Base-by-base conservation (phyloP, 35 echinoderm and acorn worm genomes). In the Apostichopus japonicus region DNA sequence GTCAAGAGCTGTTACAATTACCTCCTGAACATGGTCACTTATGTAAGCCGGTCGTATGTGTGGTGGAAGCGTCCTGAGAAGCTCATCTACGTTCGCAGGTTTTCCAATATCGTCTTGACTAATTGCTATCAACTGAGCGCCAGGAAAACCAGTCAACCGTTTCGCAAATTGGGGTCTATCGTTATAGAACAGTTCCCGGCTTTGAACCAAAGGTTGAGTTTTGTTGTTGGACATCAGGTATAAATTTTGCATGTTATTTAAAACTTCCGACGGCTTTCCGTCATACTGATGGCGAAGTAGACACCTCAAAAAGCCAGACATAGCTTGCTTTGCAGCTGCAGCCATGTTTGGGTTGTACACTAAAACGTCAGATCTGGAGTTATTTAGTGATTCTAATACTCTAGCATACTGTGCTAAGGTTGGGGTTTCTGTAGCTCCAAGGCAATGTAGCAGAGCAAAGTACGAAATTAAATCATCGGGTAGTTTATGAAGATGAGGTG, bases 351-450 rank as follows among this genome's bases (percentile, higher is more conserved):
- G 90, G 10, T 91, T 59, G 16, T 17, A 58, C 14, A 53, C 24
- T 4, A 56, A 8, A 8, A 55, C 72, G n/a, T 91, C 21, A 56
- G 4, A 13, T 6, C 16, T 25, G 24, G 33, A 52, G 6, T 23
- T 11, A n/a, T 55, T 77, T 10, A 91, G 9, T 55, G 52, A 10
- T 24, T 59, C 54, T 53, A 91, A 58, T 56, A 91, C 73, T n/a
- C 0, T 24, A 21, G 76, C 90, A 78, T 91, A 91, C 72, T 91
- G 90, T 14, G 24, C 59, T 59, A 91, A 24, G 14, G 90, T 56
- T 58, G 90, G 90, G 52, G 4, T 54, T 79, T 91, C 76, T 53
- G 90, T 91, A 54, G 72, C 72, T 7, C 90, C 90, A 77, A 91
- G 22, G 14, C 90, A 91, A 17, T 59, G 76, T 6, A 91, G 72